Percentiles rank a stretch among this genome's conserved stretches.
These are phyloP conservation scores for Leucoma salicis DNA, from an alignment of 2,888 invertebrate species.

Conservation along the genomic window DNA sequence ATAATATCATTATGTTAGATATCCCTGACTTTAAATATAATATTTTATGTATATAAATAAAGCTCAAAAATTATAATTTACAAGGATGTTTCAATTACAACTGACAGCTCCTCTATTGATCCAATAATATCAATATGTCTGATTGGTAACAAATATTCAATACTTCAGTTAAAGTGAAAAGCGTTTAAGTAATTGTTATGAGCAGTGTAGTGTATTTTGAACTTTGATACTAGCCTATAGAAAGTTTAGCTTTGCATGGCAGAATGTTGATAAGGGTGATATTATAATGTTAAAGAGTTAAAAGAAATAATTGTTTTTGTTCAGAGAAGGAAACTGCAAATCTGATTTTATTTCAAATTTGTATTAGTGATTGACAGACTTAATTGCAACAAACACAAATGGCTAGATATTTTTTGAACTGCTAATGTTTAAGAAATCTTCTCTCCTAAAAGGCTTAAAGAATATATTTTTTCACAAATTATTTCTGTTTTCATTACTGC, in stretches of 20 bases:
- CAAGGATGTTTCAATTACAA: conserved; percentile 54
- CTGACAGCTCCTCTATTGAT: conserved; percentile 58
- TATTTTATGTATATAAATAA: no score
- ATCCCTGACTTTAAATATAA: no score
- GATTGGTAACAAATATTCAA: conserved; percentile 56
- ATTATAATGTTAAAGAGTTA: neutral
- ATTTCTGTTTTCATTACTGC: no score
- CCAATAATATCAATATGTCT: conserved; percentile 50
- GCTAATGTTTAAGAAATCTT: no score
- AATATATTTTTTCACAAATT: no score
- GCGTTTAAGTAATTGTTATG: conserved; percentile 11
- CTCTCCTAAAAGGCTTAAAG: no score
- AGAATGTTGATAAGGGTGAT: neutral
- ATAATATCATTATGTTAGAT: no score
- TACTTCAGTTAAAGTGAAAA: conserved; percentile 39
- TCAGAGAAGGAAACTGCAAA: conserved; percentile 4
- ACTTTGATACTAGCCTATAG: conserved; percentile 1
- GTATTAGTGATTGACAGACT: no score
- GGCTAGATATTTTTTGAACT: no score
- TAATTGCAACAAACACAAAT: no score
- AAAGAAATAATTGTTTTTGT: conserved; percentile 5
- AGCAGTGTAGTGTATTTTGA: conserved; percentile 2
- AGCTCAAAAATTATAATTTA: conserved; percentile 38
- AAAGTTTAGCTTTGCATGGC: neutral
- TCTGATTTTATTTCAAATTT: neutral